A percentile compares a stretch with the other conserved stretches of the same genome.
Evolutionary conservation across 2,888 invertebrate genomes (phyloP).

Genomic region (Bursaphelenchus okinawaensis): DNA sequence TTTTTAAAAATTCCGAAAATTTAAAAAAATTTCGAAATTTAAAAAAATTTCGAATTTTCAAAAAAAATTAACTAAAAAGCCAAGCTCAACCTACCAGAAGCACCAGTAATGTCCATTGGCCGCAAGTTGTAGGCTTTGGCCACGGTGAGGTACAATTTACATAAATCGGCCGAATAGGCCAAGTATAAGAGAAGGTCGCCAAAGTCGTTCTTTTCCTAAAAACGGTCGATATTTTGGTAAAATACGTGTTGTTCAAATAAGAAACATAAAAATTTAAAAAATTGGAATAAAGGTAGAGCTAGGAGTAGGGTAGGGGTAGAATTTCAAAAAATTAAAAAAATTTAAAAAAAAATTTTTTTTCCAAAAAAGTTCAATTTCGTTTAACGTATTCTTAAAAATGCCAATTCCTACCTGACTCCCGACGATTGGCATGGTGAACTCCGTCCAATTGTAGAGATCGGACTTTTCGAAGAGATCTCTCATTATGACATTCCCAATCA

Average conservation of each 20-base stretch:
- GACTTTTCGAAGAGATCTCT: constrained; percentile 73
- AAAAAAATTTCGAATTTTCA: too few species aligned
- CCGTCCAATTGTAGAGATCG: constrained; percentile 74
- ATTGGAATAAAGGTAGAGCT: too few species aligned
- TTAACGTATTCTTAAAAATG: too few species aligned
- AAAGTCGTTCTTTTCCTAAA: constrained; percentile 75
- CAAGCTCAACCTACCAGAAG: constrained; percentile 68
- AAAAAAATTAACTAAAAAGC: background rate
- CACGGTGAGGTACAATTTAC: constrained; percentile 79
- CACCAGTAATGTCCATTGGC: constrained; percentile 88
- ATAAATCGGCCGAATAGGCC: constrained; percentile 83
- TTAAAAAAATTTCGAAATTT: too few species aligned
- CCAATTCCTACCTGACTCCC: constrained; percentile 67
- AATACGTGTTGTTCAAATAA: too few species aligned
- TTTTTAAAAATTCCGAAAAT: too few species aligned
- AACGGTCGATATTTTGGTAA: too few species aligned
- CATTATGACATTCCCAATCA: constrained; percentile 78
- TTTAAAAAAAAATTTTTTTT: too few species aligned
- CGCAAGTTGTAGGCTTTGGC: constrained; percentile 84
- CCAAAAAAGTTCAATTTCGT: too few species aligned
- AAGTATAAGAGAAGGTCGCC: constrained; percentile 86
- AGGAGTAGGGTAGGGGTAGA: too few species aligned
- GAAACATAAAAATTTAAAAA: too few species aligned
- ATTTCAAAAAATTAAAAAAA: constrained; percentile 1
- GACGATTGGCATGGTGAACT: constrained; percentile 78